Conservation (phyloP, 2,888 invertebrate genomes). For the Proisotoma minuta region DNA sequence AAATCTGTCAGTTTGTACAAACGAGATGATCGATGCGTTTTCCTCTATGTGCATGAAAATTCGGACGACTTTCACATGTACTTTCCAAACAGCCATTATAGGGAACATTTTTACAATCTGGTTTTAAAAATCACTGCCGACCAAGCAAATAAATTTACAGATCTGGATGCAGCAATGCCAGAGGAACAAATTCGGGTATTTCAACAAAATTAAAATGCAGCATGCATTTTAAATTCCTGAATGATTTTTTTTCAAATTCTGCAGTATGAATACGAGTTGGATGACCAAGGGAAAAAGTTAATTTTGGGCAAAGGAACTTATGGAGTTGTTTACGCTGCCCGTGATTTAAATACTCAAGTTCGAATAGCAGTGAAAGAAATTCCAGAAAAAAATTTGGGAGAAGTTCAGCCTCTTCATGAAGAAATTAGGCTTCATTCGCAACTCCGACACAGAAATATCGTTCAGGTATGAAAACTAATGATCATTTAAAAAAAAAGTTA, state of each 20-base stretch:
- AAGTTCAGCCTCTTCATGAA: constrained; percentile 96
- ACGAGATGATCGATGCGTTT: constrained; percentile 89
- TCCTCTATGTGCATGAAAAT: constrained; percentile 95
- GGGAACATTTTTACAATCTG: constrained; percentile 76
- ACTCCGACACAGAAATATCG: constrained; percentile 90
- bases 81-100: constrained; percentile 82
- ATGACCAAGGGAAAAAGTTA: constrained; percentile 79
- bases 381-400: constrained; percentile 87
- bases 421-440: constrained; percentile 97
- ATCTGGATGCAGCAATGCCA: constrained; percentile 69
- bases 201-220: background rate
- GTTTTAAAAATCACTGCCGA: constrained; percentile 83
- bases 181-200: constrained; percentile 68
- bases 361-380: constrained; percentile 98
- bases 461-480: too few species aligned
- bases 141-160: constrained; percentile 70
- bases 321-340: constrained; percentile 88
- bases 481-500: too few species aligned
- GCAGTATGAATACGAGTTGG: constrained; percentile 88
- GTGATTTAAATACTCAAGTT: constrained; percentile 87
- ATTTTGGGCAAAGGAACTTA: constrained; percentile 92
- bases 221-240: background rate
- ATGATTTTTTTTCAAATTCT: background rate
- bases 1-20: constrained; percentile 80
- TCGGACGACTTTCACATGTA: constrained; percentile 67